These are phyloP conservation scores for Podarcis lilfordi DNA, from an alignment of 2,797 vertebrate genomes.

Conservation along the genomic window DNA sequence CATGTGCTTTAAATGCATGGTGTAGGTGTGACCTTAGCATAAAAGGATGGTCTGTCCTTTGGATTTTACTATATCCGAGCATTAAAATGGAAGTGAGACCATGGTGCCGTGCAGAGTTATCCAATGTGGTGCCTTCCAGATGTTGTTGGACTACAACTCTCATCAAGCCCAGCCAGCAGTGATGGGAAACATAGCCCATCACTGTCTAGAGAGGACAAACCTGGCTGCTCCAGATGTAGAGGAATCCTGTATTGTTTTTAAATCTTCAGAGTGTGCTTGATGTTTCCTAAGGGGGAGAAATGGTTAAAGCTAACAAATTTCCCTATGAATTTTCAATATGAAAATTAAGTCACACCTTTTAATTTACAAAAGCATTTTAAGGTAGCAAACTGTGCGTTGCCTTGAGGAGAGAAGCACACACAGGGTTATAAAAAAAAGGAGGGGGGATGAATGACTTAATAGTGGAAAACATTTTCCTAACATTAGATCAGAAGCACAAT, in stretches of 20 bases:
- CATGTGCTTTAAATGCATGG: too few species aligned
- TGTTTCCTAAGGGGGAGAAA: constrained; percentile 23
- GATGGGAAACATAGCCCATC: too few species aligned
- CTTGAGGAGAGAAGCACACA: constrained; percentile 25
- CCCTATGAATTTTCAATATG: constrained; percentile 20
- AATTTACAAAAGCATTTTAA: constrained; percentile 40
- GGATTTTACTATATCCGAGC: neutral
- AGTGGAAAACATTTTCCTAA: constrained; percentile 18
- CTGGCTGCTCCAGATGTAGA: neutral
- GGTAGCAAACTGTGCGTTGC: constrained; percentile 13
- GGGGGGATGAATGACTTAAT: neutral
- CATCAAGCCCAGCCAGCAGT: too few species aligned
- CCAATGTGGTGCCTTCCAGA: too few species aligned
- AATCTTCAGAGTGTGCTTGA: neutral
- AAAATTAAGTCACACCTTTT: constrained; percentile 46
- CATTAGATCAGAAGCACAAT: constrained; percentile 37
- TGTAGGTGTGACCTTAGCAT: neutral
- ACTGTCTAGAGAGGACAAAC: too few species aligned
- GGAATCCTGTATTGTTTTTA: constrained; percentile 17
- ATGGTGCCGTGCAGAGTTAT: too few species aligned
- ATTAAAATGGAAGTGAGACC: too few species aligned
- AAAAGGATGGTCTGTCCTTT: constrained; percentile 1
- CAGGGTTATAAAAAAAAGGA: constrained; percentile 7
- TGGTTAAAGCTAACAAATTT: constrained; percentile 49
- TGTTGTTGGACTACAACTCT: too few species aligned